Base-by-base conservation (phyloP, 2,888 invertebrate genomes). In the Gryllus longicercus region DNA sequence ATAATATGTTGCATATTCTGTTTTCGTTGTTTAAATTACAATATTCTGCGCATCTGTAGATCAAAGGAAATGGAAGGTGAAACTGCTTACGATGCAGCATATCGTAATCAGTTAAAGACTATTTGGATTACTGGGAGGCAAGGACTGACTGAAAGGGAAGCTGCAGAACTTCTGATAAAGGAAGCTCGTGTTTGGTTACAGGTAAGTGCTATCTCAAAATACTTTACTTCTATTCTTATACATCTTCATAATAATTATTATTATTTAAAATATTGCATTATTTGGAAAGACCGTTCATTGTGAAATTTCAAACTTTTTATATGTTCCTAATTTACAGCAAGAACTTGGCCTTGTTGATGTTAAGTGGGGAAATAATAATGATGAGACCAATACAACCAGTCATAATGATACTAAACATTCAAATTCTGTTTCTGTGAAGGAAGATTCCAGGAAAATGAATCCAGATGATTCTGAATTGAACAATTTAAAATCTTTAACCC, bases 51-150 rank as follows among this genome's bases (percentile, higher is more conserved):
- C 14, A 12, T 77, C 82, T 84, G 23, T 83, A 90, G 94, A 84
- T 92, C 91, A 82, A 95, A 94, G 86, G 91, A 91, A 85, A 88
- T 91, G 84, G 92, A 94, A 77, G 91, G 91, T 81, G 95, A 96
- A 86, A 90, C 92, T 82, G 89, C 89, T 79, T 87, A 88, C 83
- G 94, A 93, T 84, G 88, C 90, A 12, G 89, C 90, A 78, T 91
- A 92, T 85, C 89, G 94, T 80, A 93, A 92, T 84, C 91, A 91
- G 86, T 90, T 92, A 78, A 90, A 92, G 85, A 92, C 91, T 84
- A 90, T 96, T 81, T 95, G 94, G 90, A 91, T 96, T 18, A 94
- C 93, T 2, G 96, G 96, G 23, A 92, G 90, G 85, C 90, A 93
- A 84, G 95, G 95, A 51, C 87, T 97, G 83, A 95, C 95, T 1